Percentiles rank a stretch among this genome's conserved stretches.
Conservation (phyloP, 2,113 vertebrate genomes). For the Sinocyclocheilus maitianheensis region DNA sequence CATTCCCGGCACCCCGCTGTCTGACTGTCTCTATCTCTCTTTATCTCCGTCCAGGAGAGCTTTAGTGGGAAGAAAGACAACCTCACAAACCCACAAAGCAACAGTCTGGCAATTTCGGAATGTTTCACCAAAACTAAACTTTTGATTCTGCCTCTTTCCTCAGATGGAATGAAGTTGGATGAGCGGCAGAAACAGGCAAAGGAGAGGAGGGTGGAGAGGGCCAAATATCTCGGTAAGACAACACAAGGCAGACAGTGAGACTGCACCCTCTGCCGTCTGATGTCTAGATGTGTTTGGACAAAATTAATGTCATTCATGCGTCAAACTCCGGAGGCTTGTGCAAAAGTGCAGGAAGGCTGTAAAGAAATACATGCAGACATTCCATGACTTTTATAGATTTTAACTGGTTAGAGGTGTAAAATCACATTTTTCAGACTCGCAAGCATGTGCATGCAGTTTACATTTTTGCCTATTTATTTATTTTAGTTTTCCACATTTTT, state of each 20-base stretch:
- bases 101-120: not conserved
- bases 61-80: not conserved
- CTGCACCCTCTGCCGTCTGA: conserved; percentile 69
- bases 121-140: not conserved
- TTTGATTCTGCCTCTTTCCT: not conserved
- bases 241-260: conserved; percentile 26
- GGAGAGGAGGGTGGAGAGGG: conserved; percentile 90
- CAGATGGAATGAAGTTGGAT: conserved; percentile 87
- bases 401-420: not conserved
- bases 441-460: not conserved
- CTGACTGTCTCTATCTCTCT: conserved; percentile 19
- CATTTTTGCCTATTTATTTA: not conserved
- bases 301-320: not conserved
- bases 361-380: not conserved
- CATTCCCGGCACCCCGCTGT: conserved; percentile 28
- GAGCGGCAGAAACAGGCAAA: conserved; percentile 91
- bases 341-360: not conserved
- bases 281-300: conserved; percentile 8
- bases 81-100: not conserved
- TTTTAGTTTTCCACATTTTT: not conserved
- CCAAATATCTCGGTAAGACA: conserved; percentile 91
- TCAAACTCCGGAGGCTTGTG: not conserved
- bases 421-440: not conserved
- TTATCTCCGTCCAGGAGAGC: not conserved
- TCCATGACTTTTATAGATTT: not conserved